Evolutionary conservation across 2,888 invertebrate species (phyloP), one percentile per base, ranked within the genome.

Genomic region (Invenusta paracnida): DNA sequence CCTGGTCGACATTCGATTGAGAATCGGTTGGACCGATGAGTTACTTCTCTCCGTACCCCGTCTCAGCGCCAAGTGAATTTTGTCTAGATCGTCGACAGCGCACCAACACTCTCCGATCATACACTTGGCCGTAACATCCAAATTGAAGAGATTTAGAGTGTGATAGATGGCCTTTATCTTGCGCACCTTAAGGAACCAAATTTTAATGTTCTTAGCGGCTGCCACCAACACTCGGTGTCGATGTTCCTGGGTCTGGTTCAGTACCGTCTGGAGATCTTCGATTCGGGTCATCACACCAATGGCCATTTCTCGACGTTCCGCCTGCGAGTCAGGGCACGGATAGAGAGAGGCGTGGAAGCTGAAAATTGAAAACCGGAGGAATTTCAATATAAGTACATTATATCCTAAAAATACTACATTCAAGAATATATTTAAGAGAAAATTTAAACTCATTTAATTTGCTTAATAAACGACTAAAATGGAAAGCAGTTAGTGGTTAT

Each of bases 141-240:
- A 93, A 92, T 98, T 99, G 93, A 99, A 99, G 90, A 98, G 93
- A 93, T 99, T 99, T 90, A 99, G 93, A 0, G 98, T 98, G 92
- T 97, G 96, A 92, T 99, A 99, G 91, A 99, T 98, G 25, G 98
- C 98, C 92, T 99, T 99, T 91, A 99, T 98, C 93, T 99, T 99
- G 89, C 97, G 94, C 85, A 85, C 85, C 87, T 97, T 95, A 85
- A 90, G 90, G 86, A 92, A 90, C 98, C 99, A 99, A 91, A 96
- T 96, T 92, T 97, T 97, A 87, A 99, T 95, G 92, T 98, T 98
- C 92, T 98, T 98, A 0, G 98, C 97, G 0, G 98, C 98, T 0
- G 98, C 98, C 0, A 98, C 96, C 25, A 99, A 93, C 2, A 99
- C 97, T 30, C 98, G 94, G 92, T 98, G 98, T 86, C 98, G 94